Evolutionary conservation across 2,888 invertebrate species (phyloP), one percentile per base, ranked within the genome.

Genomic region (Ceriagrion tenellum): DNA sequence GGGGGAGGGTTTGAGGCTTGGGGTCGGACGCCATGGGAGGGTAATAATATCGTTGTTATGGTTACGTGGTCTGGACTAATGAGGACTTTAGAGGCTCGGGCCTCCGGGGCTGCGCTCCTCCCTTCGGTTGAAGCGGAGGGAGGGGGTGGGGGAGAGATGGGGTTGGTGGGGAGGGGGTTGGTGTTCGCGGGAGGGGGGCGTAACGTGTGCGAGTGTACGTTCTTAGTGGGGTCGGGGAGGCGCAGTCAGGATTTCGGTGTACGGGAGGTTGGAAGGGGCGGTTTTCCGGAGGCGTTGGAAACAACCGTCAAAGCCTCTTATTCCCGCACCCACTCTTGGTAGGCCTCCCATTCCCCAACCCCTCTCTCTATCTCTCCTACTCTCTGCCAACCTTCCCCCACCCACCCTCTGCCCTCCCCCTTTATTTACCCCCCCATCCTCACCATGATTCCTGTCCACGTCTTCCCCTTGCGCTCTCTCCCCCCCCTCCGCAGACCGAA

Each of bases 41-140:
- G 93, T 93, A 93, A 93, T 93, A 93, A 93, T 93, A 93, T 93
- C 93, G 93, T 93, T 93, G 93, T 93, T 93, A 93, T 93, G 93
- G 93, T 93, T 93, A 93, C 93, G 93, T 93, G 93, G 93, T 93
- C 93, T 93, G 93, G 93, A 93, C 93, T 93, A 93, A 93, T 93
- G 93, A 93, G 93, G 93, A 93, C 93, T 93, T 93, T 63, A 69
- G 93, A 93, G 69, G 23, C 93, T 89, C 55, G 16, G 55, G 89
- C 55, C 89, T 89, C 89, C 13, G 26, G 55, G 55, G 81, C 81
- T 35, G 69, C n/a, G 23, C 69, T n/a, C 69, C 69, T n/a, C 69
- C 81, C 81, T 30, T 81, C 81, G 13, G 81, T 55, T 47, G 88
- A 40, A 88, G 88, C 56, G 56, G 56, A 16, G 13, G 59, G 23